Evolutionary conservation across 1,140 invertebrate genomes (phyloP), one percentile per base, ranked within the genome.

Genomic region (Ceratoteleas bidentatus): DNA sequence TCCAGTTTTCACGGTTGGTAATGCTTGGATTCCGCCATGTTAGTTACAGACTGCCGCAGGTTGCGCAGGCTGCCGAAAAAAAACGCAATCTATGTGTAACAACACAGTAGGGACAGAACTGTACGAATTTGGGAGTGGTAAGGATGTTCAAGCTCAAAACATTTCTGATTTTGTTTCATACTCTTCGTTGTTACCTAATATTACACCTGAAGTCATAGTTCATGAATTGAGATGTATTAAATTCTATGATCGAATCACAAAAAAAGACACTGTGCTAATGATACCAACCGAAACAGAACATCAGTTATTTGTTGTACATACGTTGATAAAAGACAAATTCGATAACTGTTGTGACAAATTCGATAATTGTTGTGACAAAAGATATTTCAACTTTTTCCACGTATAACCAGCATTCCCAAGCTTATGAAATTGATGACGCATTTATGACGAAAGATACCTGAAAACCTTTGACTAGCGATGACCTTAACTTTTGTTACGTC

Each of bases 381-480:
- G 52, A 74, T 32, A 15, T 74, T 38, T 56, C 49, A 6, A 14
- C 64, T 64, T 33, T 9, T 62, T 32, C 38, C 15, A 14, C 49
- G 0, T 74, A 64, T 49, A 40, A 74, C 47, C 33, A 50, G 6
- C 58, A 74, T 74, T 74, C 10, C 49, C 58, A 49, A 64, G 70
- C 70, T 1, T 74, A 74, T 38, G 52, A 72, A 61, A 24, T 72
- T 49, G 10, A 49, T 13, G 13, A 49, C 13, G 8, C 14, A 24
- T 24, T 52, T 52, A 24, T 9, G 14, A n/a, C 10, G 6, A 49
- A 49, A n/a, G 13, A 49, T 49, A 52, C 9, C 8, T 16, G 49
- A 9, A 52, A 52, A 8, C 24, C 3, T 24, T 24, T 52, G 16
- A 52, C 49, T 14, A 24, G 16, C 6, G 16, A 16, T 8, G 49